These are phyloP conservation scores for Fopius arisanus DNA, from an alignment of 1,140 invertebrate species.

Conservation along the genomic window DNA sequence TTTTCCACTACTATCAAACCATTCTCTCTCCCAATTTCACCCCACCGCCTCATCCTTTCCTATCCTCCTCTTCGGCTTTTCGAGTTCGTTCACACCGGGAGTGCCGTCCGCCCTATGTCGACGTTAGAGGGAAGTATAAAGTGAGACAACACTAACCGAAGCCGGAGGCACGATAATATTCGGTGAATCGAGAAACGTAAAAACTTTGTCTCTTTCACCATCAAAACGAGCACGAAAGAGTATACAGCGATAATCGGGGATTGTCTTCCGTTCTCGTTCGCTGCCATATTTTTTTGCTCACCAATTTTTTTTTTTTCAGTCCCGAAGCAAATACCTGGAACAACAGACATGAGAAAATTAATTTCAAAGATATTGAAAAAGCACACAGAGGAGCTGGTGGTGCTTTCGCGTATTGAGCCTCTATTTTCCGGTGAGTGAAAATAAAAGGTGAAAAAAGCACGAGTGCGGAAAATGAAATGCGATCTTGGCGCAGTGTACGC, in stretches of 20 bases:
- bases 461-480: too few species aligned
- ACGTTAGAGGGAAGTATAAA: not conserved
- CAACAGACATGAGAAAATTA: slow-evolving; percentile 5
- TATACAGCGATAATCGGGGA: slow-evolving; percentile 1
- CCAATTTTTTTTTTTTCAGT: not conserved
- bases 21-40: slow-evolving; percentile 22
- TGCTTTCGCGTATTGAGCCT: too few species aligned
- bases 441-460: too few species aligned
- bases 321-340: slow-evolving; percentile 1
- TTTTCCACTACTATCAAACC: slow-evolving; percentile 31
- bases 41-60: slow-evolving; percentile 3
- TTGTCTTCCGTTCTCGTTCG: slow-evolving; percentile 2
- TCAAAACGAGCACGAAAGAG: slow-evolving; percentile 5
- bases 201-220: slow-evolving; percentile 38
- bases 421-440: too few species aligned
- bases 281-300: not conserved
- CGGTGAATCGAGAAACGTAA: slow-evolving; percentile 33
- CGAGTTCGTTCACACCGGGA: slow-evolving; percentile 56
- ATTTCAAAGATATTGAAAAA: not conserved
- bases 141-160: not conserved
- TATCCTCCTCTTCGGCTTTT: not conserved
- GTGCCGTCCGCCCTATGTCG: slow-evolving; percentile 13
- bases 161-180: slow-evolving; percentile 44
- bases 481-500: not conserved
- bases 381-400: not conserved